Base-by-base conservation (phyloP, 2,888 invertebrate genomes). In the Heteropelma amictum region DNA sequence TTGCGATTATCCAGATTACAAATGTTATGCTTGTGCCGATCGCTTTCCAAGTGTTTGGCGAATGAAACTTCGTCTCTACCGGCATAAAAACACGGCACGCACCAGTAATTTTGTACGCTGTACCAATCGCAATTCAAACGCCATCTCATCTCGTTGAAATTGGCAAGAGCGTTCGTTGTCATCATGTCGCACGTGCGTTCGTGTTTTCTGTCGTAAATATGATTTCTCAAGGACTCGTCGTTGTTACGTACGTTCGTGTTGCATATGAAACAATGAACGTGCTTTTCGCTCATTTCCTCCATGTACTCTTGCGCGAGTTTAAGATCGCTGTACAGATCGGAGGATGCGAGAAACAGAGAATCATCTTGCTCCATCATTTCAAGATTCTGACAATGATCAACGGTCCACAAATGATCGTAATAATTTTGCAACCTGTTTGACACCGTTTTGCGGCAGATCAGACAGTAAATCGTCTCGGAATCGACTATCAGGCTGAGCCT, bases 391-490 rank as follows among this genome's bases (percentile, higher is more conserved):
- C 60, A 72, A 28, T 85, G 86, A 19, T 78, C 77, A 19, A 78
- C 49, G 14, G 79, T 70, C 3, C 77, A 70, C 10, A 83, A 77
- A 69, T 85, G 85, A 42, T 83, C 83, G 64, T 80, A 81, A 30
- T 80, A 77, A 23, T 56, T 58, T 42, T 78, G 75, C 0, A 73
- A 28, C 3, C 80, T 77, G 54, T 75, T 80, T 0, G 28, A 8
- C 4, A 82, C 67, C 8, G 49, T 75, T 58, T 60, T 61, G n/a
- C 79, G 78, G 69, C 86, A 85, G 17, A 83, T 64, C 21, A 86
- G 72, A 42, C 86, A 86, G 2, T 78, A 78, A 40, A 73, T 60
- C 0, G n/a, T 63, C 6, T 47, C 4, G 1, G 58, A 7, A 7
- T 77, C 68, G 10, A 53, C 12, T 1, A 56, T 38, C 3, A 69